Evolutionary conservation across 1,140 invertebrate genomes (phyloP).

Genomic region (Phortica variegata): DNA sequence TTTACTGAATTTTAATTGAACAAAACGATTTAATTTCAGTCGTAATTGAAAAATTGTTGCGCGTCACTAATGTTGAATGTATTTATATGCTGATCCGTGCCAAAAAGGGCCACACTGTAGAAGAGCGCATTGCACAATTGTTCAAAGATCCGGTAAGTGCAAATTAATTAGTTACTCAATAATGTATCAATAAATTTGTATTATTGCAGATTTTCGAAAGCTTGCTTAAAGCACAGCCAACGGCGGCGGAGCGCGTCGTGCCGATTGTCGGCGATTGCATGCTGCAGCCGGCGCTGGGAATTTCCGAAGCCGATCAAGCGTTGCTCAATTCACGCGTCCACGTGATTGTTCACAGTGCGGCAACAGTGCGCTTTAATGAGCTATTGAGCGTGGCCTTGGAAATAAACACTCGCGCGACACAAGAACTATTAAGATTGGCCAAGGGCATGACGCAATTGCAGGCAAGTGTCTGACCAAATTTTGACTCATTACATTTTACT

Average conservation of each 20-base stretch:
- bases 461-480: slow-evolving; percentile 59
- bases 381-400: slow-evolving; percentile 65
- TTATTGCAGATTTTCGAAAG: slow-evolving; percentile 20
- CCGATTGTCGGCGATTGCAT: slow-evolving; percentile 63
- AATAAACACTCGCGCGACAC: slow-evolving; percentile 64
- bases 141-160: slow-evolving; percentile 58
- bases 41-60: slow-evolving; percentile 79
- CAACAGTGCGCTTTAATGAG: slow-evolving; percentile 82
- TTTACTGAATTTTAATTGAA: background rate
- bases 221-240: slow-evolving; percentile 16
- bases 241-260: slow-evolving; percentile 14
- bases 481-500: background rate
- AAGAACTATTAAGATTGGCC: slow-evolving; percentile 61
- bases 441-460: slow-evolving; percentile 69
- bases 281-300: slow-evolving; percentile 67
- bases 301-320: slow-evolving; percentile 62
- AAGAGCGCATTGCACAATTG: slow-evolving; percentile 67
- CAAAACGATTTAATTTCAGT: slow-evolving; percentile 42
- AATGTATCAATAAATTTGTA: background rate
- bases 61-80: slow-evolving; percentile 69
- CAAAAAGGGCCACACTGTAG: slow-evolving; percentile 73
- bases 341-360: slow-evolving; percentile 82
- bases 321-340: slow-evolving; percentile 59
- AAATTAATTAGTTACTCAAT: background rate
- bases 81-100: slow-evolving; percentile 75